Percentiles rank a stretch among this genome's conserved stretches.
These are phyloP conservation scores for Ectropis crepuscularia DNA, from an alignment of 2,888 invertebrate genomes.

Conservation along the genomic window DNA sequence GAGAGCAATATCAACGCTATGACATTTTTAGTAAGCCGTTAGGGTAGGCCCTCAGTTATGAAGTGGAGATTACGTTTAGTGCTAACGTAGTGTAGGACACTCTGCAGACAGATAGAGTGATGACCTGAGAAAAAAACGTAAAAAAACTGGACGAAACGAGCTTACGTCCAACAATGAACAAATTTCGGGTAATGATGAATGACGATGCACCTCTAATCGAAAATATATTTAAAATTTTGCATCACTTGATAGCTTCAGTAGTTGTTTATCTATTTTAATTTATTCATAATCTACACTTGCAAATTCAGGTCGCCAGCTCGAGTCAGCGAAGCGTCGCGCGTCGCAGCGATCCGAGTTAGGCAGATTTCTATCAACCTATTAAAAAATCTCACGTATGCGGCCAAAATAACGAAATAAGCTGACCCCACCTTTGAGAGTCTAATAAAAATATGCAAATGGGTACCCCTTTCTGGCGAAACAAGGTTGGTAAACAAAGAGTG, in stretches of 20 bases:
- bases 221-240: background rate
- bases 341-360: constrained; percentile 6
- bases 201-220: background rate
- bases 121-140: no score
- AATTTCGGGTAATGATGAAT: no score
- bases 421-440: constrained; percentile 36
- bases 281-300: constrained; percentile 10
- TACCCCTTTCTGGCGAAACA: constrained; percentile 35
- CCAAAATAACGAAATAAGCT: constrained; percentile 24
- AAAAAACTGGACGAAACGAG: no score
- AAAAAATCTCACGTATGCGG: constrained; percentile 24
- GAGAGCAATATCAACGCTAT: no score
- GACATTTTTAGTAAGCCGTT: no score
- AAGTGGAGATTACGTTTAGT: no score
- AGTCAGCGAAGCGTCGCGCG: constrained; percentile 13
- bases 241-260: no score
- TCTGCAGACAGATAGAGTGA: no score
- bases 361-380: constrained; percentile 31
- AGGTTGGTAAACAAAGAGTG: constrained; percentile 37
- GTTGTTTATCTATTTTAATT: constrained; percentile 1
- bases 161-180: no score
- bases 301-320: background rate
- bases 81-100: no score
- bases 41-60: no score
- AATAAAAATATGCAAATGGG: constrained; percentile 44